phyloP scores from a whole-genome alignment of 1,140 invertebrate genomes.

The Drosophila biarmipes region DNA sequence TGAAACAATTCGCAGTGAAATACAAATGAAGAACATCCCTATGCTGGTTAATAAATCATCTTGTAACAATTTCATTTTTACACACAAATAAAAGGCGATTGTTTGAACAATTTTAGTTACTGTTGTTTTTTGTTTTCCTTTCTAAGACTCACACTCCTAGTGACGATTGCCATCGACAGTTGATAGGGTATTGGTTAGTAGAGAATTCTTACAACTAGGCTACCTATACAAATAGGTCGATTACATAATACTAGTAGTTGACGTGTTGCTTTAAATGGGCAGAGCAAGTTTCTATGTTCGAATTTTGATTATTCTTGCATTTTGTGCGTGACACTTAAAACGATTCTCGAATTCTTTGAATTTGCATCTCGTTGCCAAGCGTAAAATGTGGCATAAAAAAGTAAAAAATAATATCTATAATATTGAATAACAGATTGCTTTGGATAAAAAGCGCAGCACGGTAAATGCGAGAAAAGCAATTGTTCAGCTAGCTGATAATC shows the following conservation, averaged over 20 bases:
- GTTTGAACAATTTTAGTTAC: constrained; percentile 63
- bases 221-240: constrained; percentile 69
- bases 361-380: constrained; percentile 45
- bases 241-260: constrained; percentile 76
- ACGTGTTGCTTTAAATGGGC: constrained; percentile 42
- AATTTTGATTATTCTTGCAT: constrained; percentile 71
- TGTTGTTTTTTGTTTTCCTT: constrained; percentile 25
- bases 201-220: constrained; percentile 52
- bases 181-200: constrained; percentile 21
- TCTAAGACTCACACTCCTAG: constrained; percentile 32
- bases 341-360: constrained; percentile 53
- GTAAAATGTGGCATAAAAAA: constrained; percentile 31
- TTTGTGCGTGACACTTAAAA: constrained; percentile 61
- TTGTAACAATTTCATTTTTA: constrained; percentile 57
- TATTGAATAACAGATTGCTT: constrained; percentile 28
- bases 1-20: constrained; percentile 66
- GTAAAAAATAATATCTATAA: constrained; percentile 15
- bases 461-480: constrained; percentile 18
- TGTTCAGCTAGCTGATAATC: constrained; percentile 3
- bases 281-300: constrained; percentile 35
- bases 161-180: constrained; percentile 43
- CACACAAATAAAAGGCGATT: constrained; percentile 71
- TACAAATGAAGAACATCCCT: constrained; percentile 46
- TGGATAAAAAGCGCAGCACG: constrained; percentile 8
- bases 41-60: constrained; percentile 49